These are phyloP conservation scores for Globodera ellingtonae DNA, from an alignment of 1,140 invertebrate species.

Conservation along the genomic window DNA sequence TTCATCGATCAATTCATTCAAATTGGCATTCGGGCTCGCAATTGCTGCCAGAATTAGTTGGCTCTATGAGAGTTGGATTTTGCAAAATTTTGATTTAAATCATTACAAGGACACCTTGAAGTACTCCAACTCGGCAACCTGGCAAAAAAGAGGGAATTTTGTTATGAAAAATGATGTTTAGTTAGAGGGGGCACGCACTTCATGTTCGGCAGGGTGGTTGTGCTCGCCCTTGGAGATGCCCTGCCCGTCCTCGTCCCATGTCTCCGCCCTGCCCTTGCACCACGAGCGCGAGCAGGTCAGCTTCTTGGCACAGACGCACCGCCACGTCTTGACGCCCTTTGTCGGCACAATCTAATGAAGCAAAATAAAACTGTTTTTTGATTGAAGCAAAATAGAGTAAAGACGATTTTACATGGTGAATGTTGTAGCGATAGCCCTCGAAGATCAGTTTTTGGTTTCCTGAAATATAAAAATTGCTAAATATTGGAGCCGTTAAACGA, in stretches of 20 bases:
- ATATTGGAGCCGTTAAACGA: not conserved
- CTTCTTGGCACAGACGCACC: constrained; percentile 58
- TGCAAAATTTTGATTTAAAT: not conserved
- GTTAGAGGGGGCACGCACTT: not conserved
- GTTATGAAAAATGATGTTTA: not conserved
- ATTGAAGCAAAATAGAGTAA: not conserved
- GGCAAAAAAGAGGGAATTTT: not conserved
- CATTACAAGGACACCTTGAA: constrained; percentile 43
- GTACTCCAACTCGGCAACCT: constrained; percentile 52
- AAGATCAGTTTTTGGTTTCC: constrained; percentile 58
- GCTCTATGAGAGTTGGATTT: constrained; percentile 34
- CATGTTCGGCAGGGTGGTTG: constrained; percentile 54
- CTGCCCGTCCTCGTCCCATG: constrained; percentile 54
- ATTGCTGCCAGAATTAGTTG: constrained; percentile 57
- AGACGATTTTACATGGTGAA: constrained; percentile 43
- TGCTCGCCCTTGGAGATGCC: constrained; percentile 57
- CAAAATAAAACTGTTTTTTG: not conserved
- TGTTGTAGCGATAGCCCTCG: constrained; percentile 58
- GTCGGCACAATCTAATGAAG: constrained; percentile 40
- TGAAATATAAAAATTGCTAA: constrained; percentile 29
- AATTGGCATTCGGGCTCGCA: constrained; percentile 36
- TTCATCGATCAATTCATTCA: constrained; percentile 56
- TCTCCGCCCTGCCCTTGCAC: constrained; percentile 54
- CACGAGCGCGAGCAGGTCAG: constrained; percentile 51
- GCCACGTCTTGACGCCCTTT: constrained; percentile 56